Evolutionary conservation across 1,140 invertebrate species (phyloP), one percentile per base, ranked within the genome.

Genomic region (Triops longicaudatus): DNA sequence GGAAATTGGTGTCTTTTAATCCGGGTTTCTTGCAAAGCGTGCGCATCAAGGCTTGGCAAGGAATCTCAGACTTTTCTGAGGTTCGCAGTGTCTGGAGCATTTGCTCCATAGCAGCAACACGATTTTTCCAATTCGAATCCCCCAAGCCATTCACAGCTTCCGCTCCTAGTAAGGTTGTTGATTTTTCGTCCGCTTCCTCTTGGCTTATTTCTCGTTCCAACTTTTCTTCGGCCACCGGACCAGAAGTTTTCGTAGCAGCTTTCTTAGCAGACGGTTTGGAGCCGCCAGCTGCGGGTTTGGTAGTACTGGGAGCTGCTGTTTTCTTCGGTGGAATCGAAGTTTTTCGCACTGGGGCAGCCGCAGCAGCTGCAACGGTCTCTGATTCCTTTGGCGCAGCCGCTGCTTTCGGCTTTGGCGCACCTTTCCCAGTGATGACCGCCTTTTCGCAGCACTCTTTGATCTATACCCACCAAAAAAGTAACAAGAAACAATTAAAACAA

Each of bases 391-490:
- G 73, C 26, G 82, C 79, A 71, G 87, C 86, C 75, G 86, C 87
- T 26, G 86, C 84, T 73, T 88, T 83, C 81, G 91, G 80, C 81
- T 88, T 83, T 85, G 90, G 78, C 0, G 85, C 78, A 73, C 91
- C 83, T 84, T 14, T 77, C 88, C 84, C 78, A 14, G 81, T 83
- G 10, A 98, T 91, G 12, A 95, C 93, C 26, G 94, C 95, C 84
- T 97, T 98, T 31, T 98, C 94, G 81, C 91, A 91, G 82, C 89
- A 93, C 83, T 99, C 97, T 84, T 97, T 96, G 22, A 99, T 96
- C 87, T 91, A 80, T 77, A 77, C 80, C 80, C 17, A n/a, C 41
- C 2, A 37, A 37, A 37, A 37, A 37, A 37, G 31, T 37, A 37
- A 37, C n/a, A 37, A 37, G 2, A 75, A 42, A 37, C 78, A 26